A percentile compares a stretch with the other conserved stretches of the same genome.
Conservation (phyloP, 2,888 invertebrate genomes). For the Stenchaetothrips biformis region DNA sequence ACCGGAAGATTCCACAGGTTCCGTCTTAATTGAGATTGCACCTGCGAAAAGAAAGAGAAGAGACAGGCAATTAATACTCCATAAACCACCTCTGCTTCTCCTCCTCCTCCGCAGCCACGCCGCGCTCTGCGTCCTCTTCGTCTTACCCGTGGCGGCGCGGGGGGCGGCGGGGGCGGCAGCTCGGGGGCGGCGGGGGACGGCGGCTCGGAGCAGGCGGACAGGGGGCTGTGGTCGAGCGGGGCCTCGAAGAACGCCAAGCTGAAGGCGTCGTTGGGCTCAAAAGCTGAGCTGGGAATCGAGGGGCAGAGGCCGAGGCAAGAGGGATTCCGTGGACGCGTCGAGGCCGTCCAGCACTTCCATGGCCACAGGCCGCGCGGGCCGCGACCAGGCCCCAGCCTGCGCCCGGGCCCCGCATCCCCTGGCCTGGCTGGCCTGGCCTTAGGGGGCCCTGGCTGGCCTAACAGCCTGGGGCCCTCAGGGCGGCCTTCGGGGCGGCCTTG, state of each 20-base stretch:
- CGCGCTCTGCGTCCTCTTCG: neutral
- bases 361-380: neutral
- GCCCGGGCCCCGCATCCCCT: neutral
- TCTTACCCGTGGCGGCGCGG: neutral
- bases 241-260: neutral
- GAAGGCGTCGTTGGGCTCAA: neutral
- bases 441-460: neutral
- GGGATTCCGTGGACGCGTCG: neutral
- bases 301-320: neutral
- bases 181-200: neutral
- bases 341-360: neutral
- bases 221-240: neutral
- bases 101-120: neutral
- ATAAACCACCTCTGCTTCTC: neutral
- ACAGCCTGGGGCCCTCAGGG: neutral
- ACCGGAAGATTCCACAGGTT: neutral
- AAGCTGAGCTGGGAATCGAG: neutral
- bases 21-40: neutral
- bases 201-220: neutral
- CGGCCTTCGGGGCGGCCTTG: neutral
- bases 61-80: neutral
- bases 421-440: neutral
- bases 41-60: neutral
- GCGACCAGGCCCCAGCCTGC: too few relatives aligned
- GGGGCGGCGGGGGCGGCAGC: neutral